A percentile compares a stretch with the other conserved stretches of the same genome.
Evolutionary conservation across 2,888 invertebrate species (phyloP).

Genomic region (Patella caerulea): DNA sequence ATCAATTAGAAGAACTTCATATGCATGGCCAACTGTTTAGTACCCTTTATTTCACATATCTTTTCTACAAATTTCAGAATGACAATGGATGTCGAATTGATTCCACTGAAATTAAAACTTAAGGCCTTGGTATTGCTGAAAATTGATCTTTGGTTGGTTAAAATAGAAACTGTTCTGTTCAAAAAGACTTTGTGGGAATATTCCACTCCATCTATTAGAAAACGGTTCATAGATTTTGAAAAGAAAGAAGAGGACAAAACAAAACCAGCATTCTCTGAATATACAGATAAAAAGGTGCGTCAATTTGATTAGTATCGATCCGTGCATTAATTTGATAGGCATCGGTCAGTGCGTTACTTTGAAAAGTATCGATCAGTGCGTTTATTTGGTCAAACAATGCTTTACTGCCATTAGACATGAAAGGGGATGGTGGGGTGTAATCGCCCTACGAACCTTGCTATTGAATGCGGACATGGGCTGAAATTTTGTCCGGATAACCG

Average conservation of each 20-base stretch:
- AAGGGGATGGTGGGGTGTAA: too few relatives aligned
- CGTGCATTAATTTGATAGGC: too few relatives aligned
- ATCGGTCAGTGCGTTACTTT: too few relatives aligned
- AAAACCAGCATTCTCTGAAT: slow-evolving; percentile 29
- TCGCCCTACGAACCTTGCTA: too few relatives aligned
- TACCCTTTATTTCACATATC: too few relatives aligned
- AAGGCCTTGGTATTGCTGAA: slow-evolving; percentile 27
- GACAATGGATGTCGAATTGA: slow-evolving; percentile 37
- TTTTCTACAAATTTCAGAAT: slow-evolving; percentile 17
- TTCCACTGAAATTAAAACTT: slow-evolving; percentile 34
- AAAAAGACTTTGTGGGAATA: slow-evolving; percentile 34
- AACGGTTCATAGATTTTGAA: slow-evolving; percentile 32
- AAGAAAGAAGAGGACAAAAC: slow-evolving; percentile 38
- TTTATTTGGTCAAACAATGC: too few relatives aligned
- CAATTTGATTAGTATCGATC: neutral
- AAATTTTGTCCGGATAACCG: too few relatives aligned
- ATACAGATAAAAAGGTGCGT: slow-evolving; percentile 25
- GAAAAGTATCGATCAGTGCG: too few relatives aligned
- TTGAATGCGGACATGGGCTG: too few relatives aligned
- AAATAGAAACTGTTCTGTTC: slow-evolving; percentile 33
- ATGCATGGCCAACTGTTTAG: too few relatives aligned
- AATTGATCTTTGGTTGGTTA: slow-evolving; percentile 16
- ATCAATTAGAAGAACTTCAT: too few relatives aligned
- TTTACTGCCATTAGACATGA: too few relatives aligned
- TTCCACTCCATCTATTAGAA: slow-evolving; percentile 33